Evolutionary conservation across 1,140 invertebrate genomes (phyloP).

Genomic region (Drosophila trapezifrons): DNA sequence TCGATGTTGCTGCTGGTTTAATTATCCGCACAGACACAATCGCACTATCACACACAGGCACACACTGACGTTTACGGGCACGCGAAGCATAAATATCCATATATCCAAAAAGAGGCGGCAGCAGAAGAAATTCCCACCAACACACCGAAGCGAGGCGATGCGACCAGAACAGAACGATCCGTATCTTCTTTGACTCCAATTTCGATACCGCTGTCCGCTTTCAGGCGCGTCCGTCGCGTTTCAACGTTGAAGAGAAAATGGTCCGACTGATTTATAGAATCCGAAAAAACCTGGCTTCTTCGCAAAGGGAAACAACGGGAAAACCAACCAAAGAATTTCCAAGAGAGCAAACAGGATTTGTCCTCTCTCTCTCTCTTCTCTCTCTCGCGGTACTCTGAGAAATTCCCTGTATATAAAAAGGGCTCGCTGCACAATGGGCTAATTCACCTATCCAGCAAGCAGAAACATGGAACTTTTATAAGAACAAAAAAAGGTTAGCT

Average conservation of each 20-base stretch:
- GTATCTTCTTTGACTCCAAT: slow-evolving; percentile 42
- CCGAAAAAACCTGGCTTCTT: slow-evolving; percentile 52
- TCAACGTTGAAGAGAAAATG: slow-evolving; percentile 74
- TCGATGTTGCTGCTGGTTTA: slow-evolving; percentile 46
- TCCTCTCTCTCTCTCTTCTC: slow-evolving; percentile 7
- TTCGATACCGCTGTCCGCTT: slow-evolving; percentile 56
- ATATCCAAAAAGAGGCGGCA: slow-evolving; percentile 47
- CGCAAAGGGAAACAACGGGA: slow-evolving; percentile 47
- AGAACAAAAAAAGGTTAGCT: no score
- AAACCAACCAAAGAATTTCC: slow-evolving; percentile 29
- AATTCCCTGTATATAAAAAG: slow-evolving; percentile 56
- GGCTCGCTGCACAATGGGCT: slow-evolving; percentile 15
- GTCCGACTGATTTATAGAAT: slow-evolving; percentile 69
- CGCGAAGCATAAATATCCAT: slow-evolving; percentile 57
- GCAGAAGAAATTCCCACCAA: slow-evolving; percentile 62
- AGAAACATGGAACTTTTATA: background rate
- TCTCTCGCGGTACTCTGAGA: slow-evolving; percentile 20
- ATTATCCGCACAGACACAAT: slow-evolving; percentile 45
- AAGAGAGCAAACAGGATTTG: slow-evolving; percentile 22
- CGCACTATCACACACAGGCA: slow-evolving; percentile 17
- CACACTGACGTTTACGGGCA: slow-evolving; percentile 30
- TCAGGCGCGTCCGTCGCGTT: slow-evolving; percentile 80
- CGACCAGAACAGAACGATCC: slow-evolving; percentile 36
- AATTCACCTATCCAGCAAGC: background rate
- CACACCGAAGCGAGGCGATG: slow-evolving; percentile 23